These are phyloP conservation scores for Diogma glabrata DNA, from an alignment of 2,888 invertebrate species.

Conservation along the genomic window DNA sequence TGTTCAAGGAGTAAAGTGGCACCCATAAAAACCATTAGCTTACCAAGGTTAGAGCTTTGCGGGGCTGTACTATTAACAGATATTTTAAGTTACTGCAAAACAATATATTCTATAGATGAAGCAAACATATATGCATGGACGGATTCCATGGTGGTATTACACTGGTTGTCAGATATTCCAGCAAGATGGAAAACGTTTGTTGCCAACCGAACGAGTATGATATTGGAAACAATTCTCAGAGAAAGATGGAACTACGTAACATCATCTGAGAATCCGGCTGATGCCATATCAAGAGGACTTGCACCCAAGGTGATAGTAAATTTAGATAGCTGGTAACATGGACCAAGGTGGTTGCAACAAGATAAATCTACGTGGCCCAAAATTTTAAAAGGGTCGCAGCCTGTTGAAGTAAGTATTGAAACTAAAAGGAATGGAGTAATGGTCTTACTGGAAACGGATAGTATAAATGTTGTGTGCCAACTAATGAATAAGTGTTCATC, in stretches of 20 bases:
- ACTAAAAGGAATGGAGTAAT: too few species aligned
- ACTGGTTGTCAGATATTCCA: neutral
- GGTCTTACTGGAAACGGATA: too few species aligned
- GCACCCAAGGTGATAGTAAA: neutral
- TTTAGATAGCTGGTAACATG: neutral
- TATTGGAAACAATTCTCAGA: neutral
- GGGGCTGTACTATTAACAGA: neutral
- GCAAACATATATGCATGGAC: neutral
- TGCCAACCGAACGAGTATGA: neutral
- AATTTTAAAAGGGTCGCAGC: neutral
- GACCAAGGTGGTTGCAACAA: neutral
- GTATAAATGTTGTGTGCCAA: too few species aligned
- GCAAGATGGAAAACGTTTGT: neutral
- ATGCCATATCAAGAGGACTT: neutral
- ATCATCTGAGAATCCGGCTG: neutral
- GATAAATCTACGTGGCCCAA: neutral
- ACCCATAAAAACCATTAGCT: constrained; percentile 3
- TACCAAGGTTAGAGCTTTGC: constrained; percentile 10
- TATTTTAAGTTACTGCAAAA: too few species aligned
- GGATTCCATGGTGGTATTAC: neutral
- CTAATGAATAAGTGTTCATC: too few species aligned
- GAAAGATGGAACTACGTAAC: neutral
- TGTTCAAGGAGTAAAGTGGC: constrained; percentile 4
- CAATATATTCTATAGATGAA: too few species aligned
- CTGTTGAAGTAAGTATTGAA: neutral